A percentile compares a stretch with the other conserved stretches of the same genome.
These are phyloP conservation scores for Rhodeus uyekii DNA, from an alignment of 2,797 vertebrate genomes.

Conservation along the genomic window DNA sequence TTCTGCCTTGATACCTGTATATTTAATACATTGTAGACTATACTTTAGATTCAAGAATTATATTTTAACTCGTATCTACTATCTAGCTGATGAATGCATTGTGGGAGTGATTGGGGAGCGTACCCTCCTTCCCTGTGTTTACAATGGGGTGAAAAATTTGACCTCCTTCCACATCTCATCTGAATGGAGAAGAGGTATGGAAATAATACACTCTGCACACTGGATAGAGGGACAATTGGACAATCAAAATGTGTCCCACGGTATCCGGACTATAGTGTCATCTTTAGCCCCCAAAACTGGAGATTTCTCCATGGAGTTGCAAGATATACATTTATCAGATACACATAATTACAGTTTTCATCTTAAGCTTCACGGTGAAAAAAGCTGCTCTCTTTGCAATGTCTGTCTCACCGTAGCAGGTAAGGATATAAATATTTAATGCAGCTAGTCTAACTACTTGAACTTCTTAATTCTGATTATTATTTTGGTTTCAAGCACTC, in stretches of 20 bases:
- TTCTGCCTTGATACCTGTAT: not conserved
- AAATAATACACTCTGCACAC: conserved; percentile 61
- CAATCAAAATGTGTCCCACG: conserved; percentile 41
- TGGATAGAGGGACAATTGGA: conserved; percentile 52
- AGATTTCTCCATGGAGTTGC: conserved; percentile 67
- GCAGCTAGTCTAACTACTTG: not conserved
- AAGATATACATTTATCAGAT: conserved; percentile 46
- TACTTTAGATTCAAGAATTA: not conserved
- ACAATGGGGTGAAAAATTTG: conserved; percentile 22
- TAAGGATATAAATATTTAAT: conserved; percentile 52
- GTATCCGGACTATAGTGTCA: conserved; percentile 44
- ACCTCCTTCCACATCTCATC: conserved; percentile 58
- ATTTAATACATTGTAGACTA: not conserved
- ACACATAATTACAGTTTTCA: conserved; percentile 60
- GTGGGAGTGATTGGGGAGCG: conserved; percentile 60
- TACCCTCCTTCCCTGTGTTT: conserved; percentile 63
- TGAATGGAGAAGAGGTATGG: conserved; percentile 64
- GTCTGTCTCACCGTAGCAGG: conserved; percentile 70
- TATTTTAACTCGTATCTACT: not conserved
- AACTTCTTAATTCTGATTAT: not conserved
- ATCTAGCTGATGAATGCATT: conserved; percentile 62
- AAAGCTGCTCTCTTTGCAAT: conserved; percentile 58
- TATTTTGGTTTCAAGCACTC: not conserved
- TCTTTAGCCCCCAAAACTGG: conserved; percentile 53
- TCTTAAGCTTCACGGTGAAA: conserved; percentile 43